Percentiles rank a stretch among this genome's conserved stretches.
Evolutionary conservation across 2,797 vertebrate genomes (phyloP).

Genomic region (Coregonus suidteri): DNA sequence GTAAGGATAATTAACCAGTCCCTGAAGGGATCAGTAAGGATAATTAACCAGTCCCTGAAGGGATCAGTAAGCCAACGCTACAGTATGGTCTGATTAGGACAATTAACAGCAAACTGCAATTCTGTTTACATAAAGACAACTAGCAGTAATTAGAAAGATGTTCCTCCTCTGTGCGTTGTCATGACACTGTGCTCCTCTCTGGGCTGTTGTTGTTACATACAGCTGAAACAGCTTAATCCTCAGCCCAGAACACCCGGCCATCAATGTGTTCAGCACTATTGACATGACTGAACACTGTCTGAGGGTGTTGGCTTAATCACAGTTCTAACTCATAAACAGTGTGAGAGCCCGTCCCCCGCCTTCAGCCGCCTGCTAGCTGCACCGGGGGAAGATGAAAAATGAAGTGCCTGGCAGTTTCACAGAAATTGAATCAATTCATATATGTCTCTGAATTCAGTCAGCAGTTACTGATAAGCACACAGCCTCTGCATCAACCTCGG

Average conservation of each 20-base stretch:
- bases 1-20: no score
- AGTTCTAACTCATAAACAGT: conserved; percentile 26
- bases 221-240: conserved; percentile 39
- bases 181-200: conserved; percentile 18
- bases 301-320: conserved; percentile 12
- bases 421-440: conserved; percentile 59
- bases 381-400: conserved; percentile 39
- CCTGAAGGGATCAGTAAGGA: no score
- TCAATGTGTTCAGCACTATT: conserved; percentile 23
- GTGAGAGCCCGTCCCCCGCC: neutral
- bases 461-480: conserved; percentile 35
- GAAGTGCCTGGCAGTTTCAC: conserved; percentile 34
- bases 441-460: conserved; percentile 42
- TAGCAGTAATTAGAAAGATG: neutral
- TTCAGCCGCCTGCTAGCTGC: neutral
- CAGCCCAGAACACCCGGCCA: conserved; percentile 38
- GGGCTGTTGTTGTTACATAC: conserved; percentile 17
- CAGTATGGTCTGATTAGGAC: conserved; percentile 41
- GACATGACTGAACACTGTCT: conserved; percentile 25
- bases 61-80: conserved; percentile 20
- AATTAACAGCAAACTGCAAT: conserved; percentile 42
- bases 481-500: conserved; percentile 13
- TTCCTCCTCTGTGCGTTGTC: neutral
- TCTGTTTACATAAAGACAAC: neutral
- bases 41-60: neutral